These are phyloP conservation scores for Seriola rivoliana DNA, from an alignment of 2,113 vertebrate genomes.

Conservation along the genomic window DNA sequence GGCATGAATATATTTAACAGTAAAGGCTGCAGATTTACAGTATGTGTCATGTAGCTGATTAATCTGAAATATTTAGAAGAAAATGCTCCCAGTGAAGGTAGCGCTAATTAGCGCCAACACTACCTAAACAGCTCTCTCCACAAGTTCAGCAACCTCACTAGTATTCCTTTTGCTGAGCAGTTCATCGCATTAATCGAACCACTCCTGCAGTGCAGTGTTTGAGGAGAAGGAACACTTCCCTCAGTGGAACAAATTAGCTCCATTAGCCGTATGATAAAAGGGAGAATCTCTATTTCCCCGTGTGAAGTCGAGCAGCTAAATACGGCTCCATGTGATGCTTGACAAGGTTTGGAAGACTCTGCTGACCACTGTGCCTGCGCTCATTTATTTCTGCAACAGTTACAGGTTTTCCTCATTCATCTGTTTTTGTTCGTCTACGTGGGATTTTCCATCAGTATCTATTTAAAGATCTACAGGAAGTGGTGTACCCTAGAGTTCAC, in stretches of 20 bases:
- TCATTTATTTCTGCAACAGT: slow-evolving; percentile 50
- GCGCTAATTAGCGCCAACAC: slow-evolving; percentile 69
- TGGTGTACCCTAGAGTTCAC: slow-evolving; percentile 65
- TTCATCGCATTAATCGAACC: slow-evolving; percentile 71
- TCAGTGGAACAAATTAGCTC: slow-evolving; percentile 81
- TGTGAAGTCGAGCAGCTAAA: slow-evolving; percentile 68
- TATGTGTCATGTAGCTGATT: slow-evolving; percentile 49
- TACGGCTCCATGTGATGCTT: slow-evolving; percentile 32
- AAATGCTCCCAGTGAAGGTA: slow-evolving; percentile 44
- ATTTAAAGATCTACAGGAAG: slow-evolving; percentile 76
- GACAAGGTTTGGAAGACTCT: slow-evolving; percentile 30
- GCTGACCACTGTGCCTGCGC: slow-evolving; percentile 46
- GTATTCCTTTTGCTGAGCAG: slow-evolving; percentile 68
- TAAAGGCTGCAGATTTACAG: slow-evolving; percentile 49
- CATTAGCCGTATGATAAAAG: slow-evolving; percentile 75
- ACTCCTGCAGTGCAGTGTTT: slow-evolving; percentile 71
- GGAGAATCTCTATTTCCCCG: slow-evolving; percentile 63
- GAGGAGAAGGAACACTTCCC: slow-evolving; percentile 71
- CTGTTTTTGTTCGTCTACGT: slow-evolving; percentile 20
- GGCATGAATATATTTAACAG: slow-evolving; percentile 47
- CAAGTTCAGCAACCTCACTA: slow-evolving; percentile 59
- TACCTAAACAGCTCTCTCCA: slow-evolving; percentile 51
- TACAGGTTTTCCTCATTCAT: slow-evolving; percentile 4
- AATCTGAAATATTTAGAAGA: slow-evolving; percentile 54
- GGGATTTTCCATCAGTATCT: slow-evolving; percentile 70